Conservation (phyloP, 2,888 invertebrate species). For the Scaptomyza caliginosa region DNA sequence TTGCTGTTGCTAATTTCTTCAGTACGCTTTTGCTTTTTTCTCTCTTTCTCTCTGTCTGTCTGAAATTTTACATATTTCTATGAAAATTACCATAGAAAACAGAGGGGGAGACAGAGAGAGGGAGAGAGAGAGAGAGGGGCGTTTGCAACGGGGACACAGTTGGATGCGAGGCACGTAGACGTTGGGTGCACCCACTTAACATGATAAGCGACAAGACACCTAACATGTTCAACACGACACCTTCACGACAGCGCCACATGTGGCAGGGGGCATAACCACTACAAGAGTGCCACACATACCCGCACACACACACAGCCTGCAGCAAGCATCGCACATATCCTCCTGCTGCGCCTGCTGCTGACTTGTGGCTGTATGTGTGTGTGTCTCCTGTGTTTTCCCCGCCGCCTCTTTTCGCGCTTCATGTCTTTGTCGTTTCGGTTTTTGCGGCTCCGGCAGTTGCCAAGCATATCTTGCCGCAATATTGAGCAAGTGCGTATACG, state of each 20-base stretch:
- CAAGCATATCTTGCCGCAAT: conserved; percentile 59
- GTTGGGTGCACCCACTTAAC: conserved; percentile 74
- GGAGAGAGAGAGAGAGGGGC: background rate
- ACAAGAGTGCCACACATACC: conserved; percentile 6
- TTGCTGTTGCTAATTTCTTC: conserved; percentile 11
- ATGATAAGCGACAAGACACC: conserved; percentile 79
- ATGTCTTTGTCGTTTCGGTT: conserved; percentile 32
- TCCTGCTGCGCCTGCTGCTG: conserved; percentile 47
- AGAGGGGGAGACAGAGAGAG: background rate
- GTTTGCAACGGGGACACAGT: conserved; percentile 10
- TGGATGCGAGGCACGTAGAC: conserved; percentile 69
- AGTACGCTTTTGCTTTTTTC: conserved; percentile 13
- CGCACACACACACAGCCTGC: conserved; percentile 31
- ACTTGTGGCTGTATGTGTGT: conserved; percentile 50
- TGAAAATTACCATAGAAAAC: conserved; percentile 76
- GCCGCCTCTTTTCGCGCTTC: conserved; percentile 12
- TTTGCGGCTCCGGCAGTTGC: conserved; percentile 34
- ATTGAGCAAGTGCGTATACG: conserved; percentile 74
- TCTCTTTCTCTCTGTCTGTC: conserved; percentile 25
- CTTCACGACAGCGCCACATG: conserved; percentile 69
- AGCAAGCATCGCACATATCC: conserved; percentile 30
- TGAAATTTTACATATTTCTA: conserved; percentile 76
- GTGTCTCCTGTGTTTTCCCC: background rate
- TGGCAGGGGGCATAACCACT: conserved; percentile 3
- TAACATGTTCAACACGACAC: conserved; percentile 80